Evolutionary conservation across 2,888 invertebrate species (phyloP), one percentile per base, ranked within the genome.

Genomic region (Noctua fimbriata): DNA sequence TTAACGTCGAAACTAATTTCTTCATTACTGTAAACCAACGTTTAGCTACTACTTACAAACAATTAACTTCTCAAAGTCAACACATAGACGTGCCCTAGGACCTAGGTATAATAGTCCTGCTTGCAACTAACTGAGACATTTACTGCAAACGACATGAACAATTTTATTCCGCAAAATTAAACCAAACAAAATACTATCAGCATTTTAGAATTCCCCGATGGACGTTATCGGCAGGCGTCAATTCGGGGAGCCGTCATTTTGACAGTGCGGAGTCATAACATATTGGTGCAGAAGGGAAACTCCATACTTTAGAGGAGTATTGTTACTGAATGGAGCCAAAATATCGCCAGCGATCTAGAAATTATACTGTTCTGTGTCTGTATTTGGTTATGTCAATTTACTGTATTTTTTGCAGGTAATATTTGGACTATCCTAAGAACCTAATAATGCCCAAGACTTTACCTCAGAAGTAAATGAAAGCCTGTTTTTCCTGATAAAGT

Each of bases 211-310:
- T 89, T 88, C 89, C 84, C 88, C 88, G 86, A 84, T 88, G 87
- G 86, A 84, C 91, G 92, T 91, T 94, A 95, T 95, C 93, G 93
- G 92, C 93, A 92, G 89, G 88, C 89, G 92, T 93, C 93, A 91
- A 89, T 91, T 90, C 90, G 89, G 79, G 91, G 80, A 84, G 88
- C 88, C 89, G 92, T 93, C 94, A 92, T 87, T 88, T 87, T 92
- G 94, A 93, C 94, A 93, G 91, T 16, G 6, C 21, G 14, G n/a
- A 49, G 80, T 85, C 85, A 87, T 70, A 84, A 84, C 49, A 67
- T 69, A 75, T 66, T 1, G 21, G 0, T 14, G 44, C 85, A 85
- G 85, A 87, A 85, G 87, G 69, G 18, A 69, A 9, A 82, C 47
- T 78, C 3, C 28, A 67, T 49, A 82, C 73, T 78, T 16, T 44